Evolutionary conservation across 1,140 invertebrate genomes (phyloP), one percentile per base, ranked within the genome.

Genomic region (Sesamia nonagrioides): DNA sequence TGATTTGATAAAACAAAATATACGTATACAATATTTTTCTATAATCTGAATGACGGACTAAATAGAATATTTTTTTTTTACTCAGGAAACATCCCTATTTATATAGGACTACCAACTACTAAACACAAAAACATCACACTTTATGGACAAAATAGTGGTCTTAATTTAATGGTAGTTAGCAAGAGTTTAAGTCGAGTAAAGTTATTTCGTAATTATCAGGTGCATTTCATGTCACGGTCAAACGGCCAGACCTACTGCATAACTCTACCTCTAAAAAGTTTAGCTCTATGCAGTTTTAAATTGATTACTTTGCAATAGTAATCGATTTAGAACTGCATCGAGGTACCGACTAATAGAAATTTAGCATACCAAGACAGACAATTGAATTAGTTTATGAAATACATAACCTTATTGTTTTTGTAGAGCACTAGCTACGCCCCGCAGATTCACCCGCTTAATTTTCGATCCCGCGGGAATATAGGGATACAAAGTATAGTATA

Each of bases 141-240:
- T 69, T 33, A 33, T 13, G 8, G 15, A 69, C 42, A 21, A n/a
- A 27, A 27, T 6, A 66, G 61, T 48, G 18, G 13, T 50, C 11
- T 68, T 68, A 48, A 69, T 48, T 69, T 45, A 27, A 48, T 69
- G 21, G 21, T 33, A 33, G 42, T 69, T 69, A 11, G 42, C 40
- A 35, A 61, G 54, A 61, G 48, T 58, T 21, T 61, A 35, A 74
- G 40, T 48, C 13, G 54, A 8, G 58, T 27, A 35, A 61, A 75
- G 37, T 50, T 35, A 63, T 75, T 33, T 75, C 42, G 73, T 58
- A 61, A 75, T 75, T 63, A 63, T 42, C 33, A 13, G 17, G 40
- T 75, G 73, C 73, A 75, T 75, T 75, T 75, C 42, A 35, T 75
- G 73, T 50, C 73, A 75, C 27, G 73, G 73, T 37, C 56, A 75